Evolutionary conservation across 2,888 invertebrate species (phyloP), one percentile per base, ranked within the genome.

Genomic region (Chalcosyrphus nemorum): DNA sequence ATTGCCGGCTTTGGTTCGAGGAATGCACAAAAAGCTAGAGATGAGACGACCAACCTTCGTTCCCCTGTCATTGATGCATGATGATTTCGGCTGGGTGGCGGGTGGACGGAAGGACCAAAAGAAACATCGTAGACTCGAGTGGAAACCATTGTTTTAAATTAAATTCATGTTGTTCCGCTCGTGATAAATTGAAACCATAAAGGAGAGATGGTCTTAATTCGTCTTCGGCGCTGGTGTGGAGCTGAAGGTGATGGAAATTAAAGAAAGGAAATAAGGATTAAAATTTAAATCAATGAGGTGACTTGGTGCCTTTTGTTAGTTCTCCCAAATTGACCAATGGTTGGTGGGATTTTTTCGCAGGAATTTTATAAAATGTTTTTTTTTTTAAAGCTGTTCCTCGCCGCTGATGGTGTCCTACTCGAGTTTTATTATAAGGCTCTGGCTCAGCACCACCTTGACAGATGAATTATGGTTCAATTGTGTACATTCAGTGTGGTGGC

Each of bases 401-500:
- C 17, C 5, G n/a, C n/a, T n/a, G n/a, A n/a, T n/a, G n/a, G n/a
- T n/a, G n/a, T n/a, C n/a, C n/a, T n/a, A n/a, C n/a, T n/a, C n/a
- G 15, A 54, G 66, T 24, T 35, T 9, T 21, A 43, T 32, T 9
- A n/a, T n/a, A n/a, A 9, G 41, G 17, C 38, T n/a, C 59, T 45
- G 1, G 19, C 47, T 24, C n/a, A 5, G 13, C 13, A 45, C 21
- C 56, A 63, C 66, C 47, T 76, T 76, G 75, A 76, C 76, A 81
- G 70, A 81, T 81, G 81, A 81, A 76, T 81, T 81, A 81, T 76
- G 76, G 70, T 76, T 81, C 76, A 76, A 81, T 81, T 81, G 81
- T 81, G 63, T 70, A 63, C 45, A 17, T 11, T 43, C 43, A 15
- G 17, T 13, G 17, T 15, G 41, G 21, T 19, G 45, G 29, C 19